Evolutionary conservation across 2,113 vertebrate genomes (phyloP), one percentile per base, ranked within the genome.

Genomic region (Alethe diademata): DNA sequence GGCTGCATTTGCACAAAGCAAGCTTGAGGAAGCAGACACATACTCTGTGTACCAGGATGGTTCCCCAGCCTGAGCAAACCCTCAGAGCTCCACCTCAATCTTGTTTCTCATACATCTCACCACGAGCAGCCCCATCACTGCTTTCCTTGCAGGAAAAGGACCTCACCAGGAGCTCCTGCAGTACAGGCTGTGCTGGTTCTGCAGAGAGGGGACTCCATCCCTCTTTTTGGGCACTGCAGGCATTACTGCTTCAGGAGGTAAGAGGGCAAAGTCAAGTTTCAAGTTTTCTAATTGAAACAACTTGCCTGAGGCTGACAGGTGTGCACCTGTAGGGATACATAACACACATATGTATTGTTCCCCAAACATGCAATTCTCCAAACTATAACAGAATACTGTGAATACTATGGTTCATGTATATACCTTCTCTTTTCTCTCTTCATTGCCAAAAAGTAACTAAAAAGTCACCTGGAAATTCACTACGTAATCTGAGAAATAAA

Each of bases 31-130:
- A 57, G 78, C 23, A 61, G 79, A 29, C 18, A 23, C 4, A 6
- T 1, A 2, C 11, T 56, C 16, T 35, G 1, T 5, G 35, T 4
- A 16, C 10, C 66, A 38, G 43, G 53, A 33, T 54, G 16, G 73
- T 6, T 48, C 38, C 25, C 31, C 50, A 43, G 62, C 71, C 54
- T 29, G 11, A 22, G 8, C 38, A 33, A 75, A 45, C 24, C 31
- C 45, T 48, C 7, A n/a, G 16, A 69, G 53, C 38, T 56, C 28
- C 66, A 75, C 31, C 43, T 61, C 36, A 2, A 1, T 12, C 56
- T 29, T 12, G 0, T 33, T 65, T 12, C 67, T 36, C 5, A 1
- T 1, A 3, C 2, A 1, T 19, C 31, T 70, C 3, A 0, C 19
- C 5, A 8, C 19, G 19, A 33, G 25, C 75, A 62, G 22, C 38